phyloP scores from a whole-genome alignment of 2,113 vertebrate species.

The Colistium nudipinnis region DNA sequence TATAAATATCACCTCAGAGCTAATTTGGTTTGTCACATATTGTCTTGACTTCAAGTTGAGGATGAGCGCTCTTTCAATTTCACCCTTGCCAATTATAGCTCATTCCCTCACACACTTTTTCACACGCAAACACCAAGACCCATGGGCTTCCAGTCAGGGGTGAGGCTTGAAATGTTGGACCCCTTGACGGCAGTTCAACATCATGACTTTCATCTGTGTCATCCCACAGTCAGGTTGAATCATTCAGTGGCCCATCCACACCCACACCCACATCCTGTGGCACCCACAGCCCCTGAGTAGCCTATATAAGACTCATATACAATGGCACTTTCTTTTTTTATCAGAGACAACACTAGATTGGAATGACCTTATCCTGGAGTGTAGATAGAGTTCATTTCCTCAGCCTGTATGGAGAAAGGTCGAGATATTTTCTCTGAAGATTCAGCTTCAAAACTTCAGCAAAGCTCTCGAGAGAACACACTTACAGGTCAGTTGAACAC shows the following conservation, averaged over 20 bases:
- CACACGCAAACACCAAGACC: constrained; percentile 52
- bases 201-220: constrained; percentile 46
- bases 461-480: constrained; percentile 64
- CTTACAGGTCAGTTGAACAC: constrained; percentile 78
- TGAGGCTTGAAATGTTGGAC: constrained; percentile 31
- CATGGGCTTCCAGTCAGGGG: constrained; percentile 31
- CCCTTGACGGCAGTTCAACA: constrained; percentile 34
- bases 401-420: constrained; percentile 81
- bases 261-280: constrained; percentile 10
- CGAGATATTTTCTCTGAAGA: constrained; percentile 76
- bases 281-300: constrained; percentile 1
- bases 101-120: constrained; percentile 41
- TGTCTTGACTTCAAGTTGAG: neutral
- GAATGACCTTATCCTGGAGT: constrained; percentile 8
- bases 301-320: constrained; percentile 49
- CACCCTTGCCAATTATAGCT: constrained; percentile 58
- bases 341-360: constrained; percentile 5
- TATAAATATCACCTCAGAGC: neutral
- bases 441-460: constrained; percentile 78
- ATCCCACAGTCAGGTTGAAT: constrained; percentile 40
- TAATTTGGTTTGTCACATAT: neutral
- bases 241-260: constrained; percentile 11
- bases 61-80: neutral
- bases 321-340: neutral
- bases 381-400: constrained; percentile 12